Conservation (phyloP, 2,113 vertebrate species). For the Cisticola juncidis region DNA sequence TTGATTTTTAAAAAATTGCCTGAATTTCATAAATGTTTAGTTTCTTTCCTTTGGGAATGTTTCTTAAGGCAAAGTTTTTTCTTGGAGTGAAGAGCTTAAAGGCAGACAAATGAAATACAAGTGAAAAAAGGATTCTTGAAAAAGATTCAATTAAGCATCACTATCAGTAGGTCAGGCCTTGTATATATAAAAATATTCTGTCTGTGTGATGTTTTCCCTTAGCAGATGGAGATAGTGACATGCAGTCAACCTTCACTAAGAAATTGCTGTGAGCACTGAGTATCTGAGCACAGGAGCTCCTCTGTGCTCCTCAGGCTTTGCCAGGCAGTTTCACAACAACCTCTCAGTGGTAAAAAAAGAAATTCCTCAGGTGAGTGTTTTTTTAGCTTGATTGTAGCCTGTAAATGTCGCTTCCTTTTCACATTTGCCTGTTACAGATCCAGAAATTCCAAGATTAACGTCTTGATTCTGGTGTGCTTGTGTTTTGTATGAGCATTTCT, state of each 20-base stretch:
- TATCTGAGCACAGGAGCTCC: neutral
- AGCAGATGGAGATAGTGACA: neutral
- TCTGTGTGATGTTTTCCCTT: neutral
- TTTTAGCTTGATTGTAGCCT: neutral
- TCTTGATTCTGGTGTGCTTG: neutral
- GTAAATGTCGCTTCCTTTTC: neutral
- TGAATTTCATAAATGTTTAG: neutral
- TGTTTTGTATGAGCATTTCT: fast-evolving
- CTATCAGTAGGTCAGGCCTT: neutral
- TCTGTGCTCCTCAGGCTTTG: neutral
- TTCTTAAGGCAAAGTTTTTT: neutral
- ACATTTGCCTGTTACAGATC: neutral
- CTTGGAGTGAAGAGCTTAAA: neutral
- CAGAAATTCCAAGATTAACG: neutral
- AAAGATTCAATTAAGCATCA: neutral
- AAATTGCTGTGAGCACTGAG: neutral
- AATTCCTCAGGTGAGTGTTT: neutral
- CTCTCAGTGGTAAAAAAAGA: neutral
- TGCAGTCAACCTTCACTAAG: neutral
- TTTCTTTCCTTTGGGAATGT: neutral
- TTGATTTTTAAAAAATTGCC: neutral
- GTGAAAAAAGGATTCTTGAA: neutral
- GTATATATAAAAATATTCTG: neutral
- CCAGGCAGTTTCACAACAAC: neutral
- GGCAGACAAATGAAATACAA: neutral